Evolutionary conservation across 2,888 invertebrate genomes (phyloP).

Genomic region (Smittia aterrima): DNA sequence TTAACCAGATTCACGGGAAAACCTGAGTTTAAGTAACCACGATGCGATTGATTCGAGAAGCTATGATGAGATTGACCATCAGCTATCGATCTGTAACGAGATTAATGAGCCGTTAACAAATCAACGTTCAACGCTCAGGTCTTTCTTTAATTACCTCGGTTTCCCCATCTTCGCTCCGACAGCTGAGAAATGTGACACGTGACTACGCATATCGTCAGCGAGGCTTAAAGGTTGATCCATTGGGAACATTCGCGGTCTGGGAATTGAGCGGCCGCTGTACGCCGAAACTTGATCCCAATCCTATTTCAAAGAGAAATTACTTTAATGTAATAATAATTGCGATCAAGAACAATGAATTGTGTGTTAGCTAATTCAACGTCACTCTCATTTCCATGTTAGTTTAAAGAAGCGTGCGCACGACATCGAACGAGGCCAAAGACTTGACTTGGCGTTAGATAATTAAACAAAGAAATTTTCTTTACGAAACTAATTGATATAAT

Average conservation of each 20-base stretch:
- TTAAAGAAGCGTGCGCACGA: not conserved
- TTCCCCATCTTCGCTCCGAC: slow-evolving; percentile 58
- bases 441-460: not conserved
- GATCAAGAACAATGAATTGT: not conserved
- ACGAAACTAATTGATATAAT: not conserved
- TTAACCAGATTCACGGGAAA: slow-evolving; percentile 74
- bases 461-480: slow-evolving; percentile 5
- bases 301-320: slow-evolving; percentile 47
- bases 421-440: not conserved
- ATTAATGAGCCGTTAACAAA: not conserved
- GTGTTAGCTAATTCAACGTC: not conserved
- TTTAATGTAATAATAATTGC: not conserved
- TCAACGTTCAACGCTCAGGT: not conserved
- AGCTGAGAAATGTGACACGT: slow-evolving; percentile 65
- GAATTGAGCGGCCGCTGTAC: slow-evolving; percentile 86
- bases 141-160: slow-evolving; percentile 50
- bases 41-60: slow-evolving; percentile 77
- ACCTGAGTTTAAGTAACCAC: slow-evolving; percentile 65
- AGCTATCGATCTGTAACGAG: slow-evolving; percentile 67
- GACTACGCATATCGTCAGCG: slow-evolving; percentile 73
- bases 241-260: slow-evolving; percentile 80
- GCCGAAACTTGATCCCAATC: slow-evolving; percentile 89
- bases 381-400: not conserved
- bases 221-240: slow-evolving; percentile 63
- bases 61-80: slow-evolving; percentile 89